Evolutionary conservation across 2,888 invertebrate genomes (phyloP).

Genomic region (Morinoia aosen): DNA sequence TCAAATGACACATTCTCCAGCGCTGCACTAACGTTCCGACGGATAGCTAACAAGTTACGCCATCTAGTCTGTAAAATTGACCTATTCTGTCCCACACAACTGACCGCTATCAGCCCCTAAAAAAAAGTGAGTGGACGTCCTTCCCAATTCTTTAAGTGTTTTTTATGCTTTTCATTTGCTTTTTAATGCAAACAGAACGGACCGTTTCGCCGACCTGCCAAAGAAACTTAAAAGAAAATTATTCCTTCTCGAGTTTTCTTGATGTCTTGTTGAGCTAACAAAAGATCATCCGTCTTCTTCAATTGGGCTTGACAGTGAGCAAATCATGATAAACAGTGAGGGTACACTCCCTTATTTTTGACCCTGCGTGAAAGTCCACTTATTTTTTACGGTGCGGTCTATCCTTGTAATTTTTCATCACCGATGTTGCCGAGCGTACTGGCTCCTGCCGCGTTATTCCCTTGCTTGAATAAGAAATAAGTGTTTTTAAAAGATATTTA

Average conservation of each 20-base stretch:
- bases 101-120: neutral
- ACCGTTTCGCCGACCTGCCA: conserved; percentile 31
- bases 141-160: neutral
- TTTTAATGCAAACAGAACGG: conserved; percentile 19
- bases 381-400: neutral
- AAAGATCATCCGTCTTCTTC: conserved; percentile 52
- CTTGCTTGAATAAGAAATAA: neutral
- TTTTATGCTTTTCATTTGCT: conserved; percentile 17
- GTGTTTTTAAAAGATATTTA: neutral
- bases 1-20: neutral
- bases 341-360: conserved; percentile 40
- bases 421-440: neutral
- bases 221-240: conserved; percentile 43
- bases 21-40: neutral
- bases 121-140: conserved; percentile 8
- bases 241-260: conserved; percentile 36
- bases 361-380: conserved; percentile 1
- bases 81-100: neutral
- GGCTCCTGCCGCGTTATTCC: neutral
- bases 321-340: conserved; percentile 41
- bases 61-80: conserved; percentile 1
- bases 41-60: conserved; percentile 1
- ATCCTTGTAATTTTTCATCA: neutral
- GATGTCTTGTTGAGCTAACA: conserved; percentile 43
- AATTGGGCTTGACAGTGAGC: conserved; percentile 37